Evolutionary conservation across 2,113 vertebrate genomes (phyloP).

Genomic region (Callorhinus ursinus): DNA sequence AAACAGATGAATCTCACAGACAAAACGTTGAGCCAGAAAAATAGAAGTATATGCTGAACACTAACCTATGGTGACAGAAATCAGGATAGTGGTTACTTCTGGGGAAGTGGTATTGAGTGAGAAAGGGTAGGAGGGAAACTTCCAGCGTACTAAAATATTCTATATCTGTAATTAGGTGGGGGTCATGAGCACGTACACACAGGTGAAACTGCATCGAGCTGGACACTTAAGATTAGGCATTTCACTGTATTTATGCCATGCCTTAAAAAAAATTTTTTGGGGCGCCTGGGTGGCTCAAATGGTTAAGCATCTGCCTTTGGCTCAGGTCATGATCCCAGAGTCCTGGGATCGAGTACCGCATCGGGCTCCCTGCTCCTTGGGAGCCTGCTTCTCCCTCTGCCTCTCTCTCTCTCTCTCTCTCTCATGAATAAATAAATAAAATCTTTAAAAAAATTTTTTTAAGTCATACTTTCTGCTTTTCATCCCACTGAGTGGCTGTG

Average conservation of each 20-base stretch:
- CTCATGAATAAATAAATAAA: no score
- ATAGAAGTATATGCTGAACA: background rate
- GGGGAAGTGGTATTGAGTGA: background rate
- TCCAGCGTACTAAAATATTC: background rate
- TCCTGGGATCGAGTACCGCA: no score
- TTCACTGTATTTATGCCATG: background rate
- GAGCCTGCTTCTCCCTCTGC: no score
- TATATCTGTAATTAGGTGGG: background rate
- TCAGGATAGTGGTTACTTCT: background rate
- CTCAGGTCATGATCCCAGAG: no score
- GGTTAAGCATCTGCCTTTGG: no score
- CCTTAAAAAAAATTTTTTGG: background rate
- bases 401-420: no score
- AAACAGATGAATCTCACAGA: background rate
- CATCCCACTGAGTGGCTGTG: background rate
- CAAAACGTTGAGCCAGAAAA: background rate
- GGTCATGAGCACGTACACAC: background rate
- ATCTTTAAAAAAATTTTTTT: background rate
- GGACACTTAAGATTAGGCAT: background rate
- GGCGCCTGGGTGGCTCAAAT: no score
- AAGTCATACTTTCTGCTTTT: background rate
- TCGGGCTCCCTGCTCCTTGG: no score
- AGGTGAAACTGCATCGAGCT: background rate
- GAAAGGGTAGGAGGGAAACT: background rate
- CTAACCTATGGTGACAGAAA: background rate